Conservation (phyloP, 2,113 vertebrate genomes). For the Sinosuthora webbiana region DNA sequence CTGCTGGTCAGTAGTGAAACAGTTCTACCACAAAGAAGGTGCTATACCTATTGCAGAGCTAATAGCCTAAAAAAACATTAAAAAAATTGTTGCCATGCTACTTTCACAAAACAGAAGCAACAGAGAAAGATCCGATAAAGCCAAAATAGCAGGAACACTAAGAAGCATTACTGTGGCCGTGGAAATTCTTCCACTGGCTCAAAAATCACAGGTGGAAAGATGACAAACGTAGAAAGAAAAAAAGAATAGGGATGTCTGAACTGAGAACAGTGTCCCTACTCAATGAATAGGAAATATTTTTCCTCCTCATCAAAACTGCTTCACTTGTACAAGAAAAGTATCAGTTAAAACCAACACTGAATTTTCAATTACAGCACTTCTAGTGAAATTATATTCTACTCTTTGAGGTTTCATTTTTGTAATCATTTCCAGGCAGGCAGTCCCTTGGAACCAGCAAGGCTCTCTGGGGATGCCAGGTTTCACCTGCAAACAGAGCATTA, state of each 20-base stretch:
- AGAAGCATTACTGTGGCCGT: neutral
- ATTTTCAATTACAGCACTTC: neutral
- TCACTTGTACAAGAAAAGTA: neutral
- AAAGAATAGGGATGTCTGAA: neutral
- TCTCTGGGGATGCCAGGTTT: neutral
- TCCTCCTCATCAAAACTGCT: neutral
- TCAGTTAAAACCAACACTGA: neutral
- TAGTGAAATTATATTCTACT: neutral
- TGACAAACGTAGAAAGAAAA: neutral
- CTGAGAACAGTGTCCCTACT: neutral
- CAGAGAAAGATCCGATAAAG: neutral
- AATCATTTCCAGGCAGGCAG: neutral
- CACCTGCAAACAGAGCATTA: neutral
- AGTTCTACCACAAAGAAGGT: neutral
- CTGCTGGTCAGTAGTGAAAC: neutral
- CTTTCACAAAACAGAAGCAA: neutral
- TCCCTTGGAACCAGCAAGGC: neutral
- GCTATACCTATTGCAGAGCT: neutral
- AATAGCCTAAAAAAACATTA: neutral
- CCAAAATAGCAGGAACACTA: neutral
- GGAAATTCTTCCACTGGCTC: neutral
- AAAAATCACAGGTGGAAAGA: neutral
- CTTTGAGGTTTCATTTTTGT: neutral
- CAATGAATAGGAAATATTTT: neutral
- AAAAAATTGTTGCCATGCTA: neutral